Base-by-base conservation (phyloP, 2,888 invertebrate genomes). In the Tryphoninae sp. region DNA sequence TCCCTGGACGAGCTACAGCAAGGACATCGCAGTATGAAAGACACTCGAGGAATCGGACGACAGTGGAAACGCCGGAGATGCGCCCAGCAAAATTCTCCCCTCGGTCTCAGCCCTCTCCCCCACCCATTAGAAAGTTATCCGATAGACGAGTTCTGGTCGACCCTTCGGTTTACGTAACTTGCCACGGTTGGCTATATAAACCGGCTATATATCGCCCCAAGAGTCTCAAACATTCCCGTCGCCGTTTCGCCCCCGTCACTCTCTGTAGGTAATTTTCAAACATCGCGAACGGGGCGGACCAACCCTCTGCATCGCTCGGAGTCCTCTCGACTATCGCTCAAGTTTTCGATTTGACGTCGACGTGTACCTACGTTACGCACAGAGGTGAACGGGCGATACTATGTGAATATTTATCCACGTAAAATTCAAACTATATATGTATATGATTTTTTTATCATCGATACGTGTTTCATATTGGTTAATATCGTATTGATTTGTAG, bases 131-230 rank as follows among this genome's bases (percentile, higher is more conserved):
- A 82, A 82, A 82, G 82, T 82, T 81, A 81, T 81, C 71, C 75
- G 81, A 81, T 81, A 67, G 78, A 71, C 74, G 67, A 81, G 75
- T 78, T 75, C 49, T 51, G 71, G 74, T 55, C 80, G 64, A 67
- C 75, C 65, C 61, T 75, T 74, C 55, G 45, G 62, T 75, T 72
- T 74, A 75, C 71, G 75, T 75, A 72, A 72, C 75, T 78, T 67
- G 16, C 61, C 67, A 45, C 51, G 59, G 11, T 6, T 23, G 6
- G 11, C 22, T 59, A 59, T 59, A 59, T 59, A 59, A 19, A 23
- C 22, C 55, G 33, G 11, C 61, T 62, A 16, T 55, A 64, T 16
- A 65, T 19, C 13, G 49, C 61, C 64, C 55, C 42, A 45, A 74
- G 64, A 65, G 55, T 74, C 64, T 55, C 55, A 33, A 42, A 26